These are phyloP conservation scores for Ispidina lecontei DNA, from an alignment of 2,797 vertebrate genomes.

Conservation along the genomic window DNA sequence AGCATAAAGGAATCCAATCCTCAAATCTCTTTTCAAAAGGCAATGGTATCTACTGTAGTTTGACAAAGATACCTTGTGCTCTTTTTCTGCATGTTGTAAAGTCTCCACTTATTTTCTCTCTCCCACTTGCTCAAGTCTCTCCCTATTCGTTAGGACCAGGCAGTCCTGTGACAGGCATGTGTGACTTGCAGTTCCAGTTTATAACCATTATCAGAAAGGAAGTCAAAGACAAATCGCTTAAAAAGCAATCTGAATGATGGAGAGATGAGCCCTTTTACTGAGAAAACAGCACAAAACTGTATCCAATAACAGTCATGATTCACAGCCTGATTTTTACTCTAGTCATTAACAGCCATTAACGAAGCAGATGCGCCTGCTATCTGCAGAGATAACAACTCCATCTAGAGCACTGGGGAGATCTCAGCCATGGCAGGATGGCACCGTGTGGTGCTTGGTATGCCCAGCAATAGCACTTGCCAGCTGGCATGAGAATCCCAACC, in stretches of 20 bases:
- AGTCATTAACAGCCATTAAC: conserved; percentile 52
- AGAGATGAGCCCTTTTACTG: conserved; percentile 25
- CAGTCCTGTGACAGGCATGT: not conserved
- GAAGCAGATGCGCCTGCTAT: conserved; percentile 45
- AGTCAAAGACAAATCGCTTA: conserved; percentile 26
- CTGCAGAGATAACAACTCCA: conserved; percentile 29
- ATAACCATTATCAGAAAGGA: conserved; percentile 50
- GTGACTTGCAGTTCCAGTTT: conserved; percentile 38
- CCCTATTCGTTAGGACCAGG: conserved; percentile 16
- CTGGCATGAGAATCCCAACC: not conserved
- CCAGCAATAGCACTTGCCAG: not conserved
- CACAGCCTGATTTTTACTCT: conserved; percentile 51
- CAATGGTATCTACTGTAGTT: not conserved
- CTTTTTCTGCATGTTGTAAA: conserved; percentile 34
- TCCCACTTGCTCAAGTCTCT: not conserved
- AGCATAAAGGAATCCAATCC: conserved; percentile 28
- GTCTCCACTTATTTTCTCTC: conserved; percentile 52
- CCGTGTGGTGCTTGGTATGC: not conserved
- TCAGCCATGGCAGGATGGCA: not conserved
- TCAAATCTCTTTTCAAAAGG: conserved; percentile 57
- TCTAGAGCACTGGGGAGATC: conserved; percentile 7
- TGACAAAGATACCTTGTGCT: conserved; percentile 5
- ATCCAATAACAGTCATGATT: conserved; percentile 36
- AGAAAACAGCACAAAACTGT: conserved; percentile 46
- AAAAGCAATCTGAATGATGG: conserved; percentile 7